Evolutionary conservation across 2,888 invertebrate genomes (phyloP), one percentile per base, ranked within the genome.

Genomic region (Spodoptera picta): DNA sequence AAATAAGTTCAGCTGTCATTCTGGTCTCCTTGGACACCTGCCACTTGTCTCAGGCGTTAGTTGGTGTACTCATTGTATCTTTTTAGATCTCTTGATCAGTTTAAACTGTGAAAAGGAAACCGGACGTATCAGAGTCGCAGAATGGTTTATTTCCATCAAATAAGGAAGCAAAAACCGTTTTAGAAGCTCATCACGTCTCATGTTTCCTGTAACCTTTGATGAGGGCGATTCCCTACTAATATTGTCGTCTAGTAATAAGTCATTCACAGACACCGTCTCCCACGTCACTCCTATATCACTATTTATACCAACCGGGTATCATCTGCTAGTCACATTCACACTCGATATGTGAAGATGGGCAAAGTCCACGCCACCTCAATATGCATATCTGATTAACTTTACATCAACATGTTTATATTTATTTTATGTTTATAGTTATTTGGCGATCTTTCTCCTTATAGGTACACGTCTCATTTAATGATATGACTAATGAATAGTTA

Each of bases 1-100:
- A 87, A 87, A 86, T 86, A 86, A 73, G 69, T 77, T 75, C 75
- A 81, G 79, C 71, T 72, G 79, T 78, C 80, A 83, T 78, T 83
- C 80, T 79, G 69, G 71, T 85, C 83, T 81, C 81, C 83, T 84
- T 87, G 86, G 86, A 87, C 83, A 84, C 64, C 77, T 88, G 87
- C 84, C 84, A 85, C 80, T 66, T 48, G 62, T 71, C 65, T 71
- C 65, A 73, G 69, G 49, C 64, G 57, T 63, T 72, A 49, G 57
- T 44, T 56, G 41, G 10, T 68, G 52, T 62, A 67, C 12, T 45
- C 14, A n/a, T n/a, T n/a, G 7, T 27, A 14, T 5, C 42, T 12
- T 10, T 24, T 61, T 61, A 41, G 24, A 10, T 19, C 23, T 46
- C 4, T 43, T 19, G 42, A 12, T 14, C 41, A 45, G 3, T 23